Conservation (phyloP, 2,888 invertebrate genomes). For the Spodoptera picta region DNA sequence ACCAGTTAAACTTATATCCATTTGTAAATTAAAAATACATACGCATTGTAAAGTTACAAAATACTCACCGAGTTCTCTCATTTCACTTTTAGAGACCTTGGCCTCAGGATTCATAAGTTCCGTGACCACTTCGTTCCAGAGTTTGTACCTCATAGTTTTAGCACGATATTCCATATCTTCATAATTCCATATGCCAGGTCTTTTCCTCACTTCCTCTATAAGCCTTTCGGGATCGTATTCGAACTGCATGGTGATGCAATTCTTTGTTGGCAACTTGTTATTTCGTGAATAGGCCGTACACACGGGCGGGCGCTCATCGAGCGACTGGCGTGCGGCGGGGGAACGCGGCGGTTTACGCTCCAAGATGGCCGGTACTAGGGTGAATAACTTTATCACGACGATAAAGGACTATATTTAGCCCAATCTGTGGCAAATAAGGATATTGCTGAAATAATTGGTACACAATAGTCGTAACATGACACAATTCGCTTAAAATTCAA, state of each 20-base stretch:
- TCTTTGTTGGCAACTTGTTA: conserved; percentile 1
- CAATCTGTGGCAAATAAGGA: conserved; percentile 18
- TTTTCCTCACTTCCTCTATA: conserved; percentile 79
- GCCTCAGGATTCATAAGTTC: conserved; percentile 74
- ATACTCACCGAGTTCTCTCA: conserved; percentile 80
- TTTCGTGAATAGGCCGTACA: conserved; percentile 58
- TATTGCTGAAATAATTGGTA: not conserved
- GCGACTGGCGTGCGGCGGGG: conserved; percentile 80
- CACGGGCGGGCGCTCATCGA: conserved; percentile 76
- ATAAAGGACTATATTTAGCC: conserved; percentile 46
- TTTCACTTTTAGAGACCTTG: conserved; percentile 80
- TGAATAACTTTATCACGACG: conserved; percentile 55
- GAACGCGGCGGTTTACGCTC: conserved; percentile 76
- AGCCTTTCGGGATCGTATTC: conserved; percentile 84
- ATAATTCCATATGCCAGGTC: conserved; percentile 83
- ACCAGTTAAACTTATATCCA: not conserved
- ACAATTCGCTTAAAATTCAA: conserved; percentile 2
- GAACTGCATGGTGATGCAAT: conserved; percentile 71
- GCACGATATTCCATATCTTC: conserved; percentile 75
- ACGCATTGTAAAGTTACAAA: conserved; percentile 6
- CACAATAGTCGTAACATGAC: not conserved
- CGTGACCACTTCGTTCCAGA: conserved; percentile 81
- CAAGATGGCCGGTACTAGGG: conserved; percentile 77
- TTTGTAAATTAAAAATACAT: conserved; percentile 7
- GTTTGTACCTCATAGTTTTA: conserved; percentile 69